A percentile compares a stretch with the other conserved stretches of the same genome.
Evolutionary conservation across 2,797 vertebrate species (phyloP).

Genomic region (Enteromius trimaculatus): DNA sequence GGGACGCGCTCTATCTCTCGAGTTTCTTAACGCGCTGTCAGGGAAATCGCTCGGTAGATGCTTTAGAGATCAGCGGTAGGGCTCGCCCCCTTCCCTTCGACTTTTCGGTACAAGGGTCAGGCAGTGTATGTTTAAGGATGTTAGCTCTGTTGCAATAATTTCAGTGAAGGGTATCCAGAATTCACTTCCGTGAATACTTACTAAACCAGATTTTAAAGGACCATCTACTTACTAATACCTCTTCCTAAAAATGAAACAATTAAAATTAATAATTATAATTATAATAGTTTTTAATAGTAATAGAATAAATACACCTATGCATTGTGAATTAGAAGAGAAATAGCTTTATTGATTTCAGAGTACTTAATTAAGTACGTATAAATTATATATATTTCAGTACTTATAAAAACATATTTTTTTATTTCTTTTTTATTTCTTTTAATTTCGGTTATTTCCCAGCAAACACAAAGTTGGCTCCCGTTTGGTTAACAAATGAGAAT

Average conservation of each 20-base stretch:
- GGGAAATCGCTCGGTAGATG: neutral
- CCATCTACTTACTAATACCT: neutral
- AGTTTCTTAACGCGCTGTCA: neutral
- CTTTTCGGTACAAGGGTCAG: constrained; percentile 22
- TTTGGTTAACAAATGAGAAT: too few relatives aligned
- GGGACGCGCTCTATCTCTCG: constrained; percentile 30
- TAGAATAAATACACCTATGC: neutral
- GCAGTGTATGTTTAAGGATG: constrained; percentile 21
- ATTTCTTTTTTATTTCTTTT: too few relatives aligned
- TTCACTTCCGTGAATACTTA: neutral
- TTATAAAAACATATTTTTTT: neutral
- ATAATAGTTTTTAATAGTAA: neutral
- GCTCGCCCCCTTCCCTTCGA: neutral
- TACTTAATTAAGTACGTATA: too few relatives aligned
- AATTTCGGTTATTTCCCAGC: too few relatives aligned
- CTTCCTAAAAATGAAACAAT: neutral
- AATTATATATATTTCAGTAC: too few relatives aligned
- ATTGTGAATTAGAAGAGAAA: neutral
- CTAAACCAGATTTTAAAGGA: neutral
- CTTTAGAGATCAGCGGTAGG: constrained; percentile 21
- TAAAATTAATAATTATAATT: neutral
- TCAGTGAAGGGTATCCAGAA: neutral
- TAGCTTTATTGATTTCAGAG: neutral
- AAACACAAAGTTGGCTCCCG: too few relatives aligned
- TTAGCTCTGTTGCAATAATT: constrained; percentile 33